Evolutionary conservation across 1,140 invertebrate genomes (phyloP), one percentile per base, ranked within the genome.

Genomic region (Bombyx mori): DNA sequence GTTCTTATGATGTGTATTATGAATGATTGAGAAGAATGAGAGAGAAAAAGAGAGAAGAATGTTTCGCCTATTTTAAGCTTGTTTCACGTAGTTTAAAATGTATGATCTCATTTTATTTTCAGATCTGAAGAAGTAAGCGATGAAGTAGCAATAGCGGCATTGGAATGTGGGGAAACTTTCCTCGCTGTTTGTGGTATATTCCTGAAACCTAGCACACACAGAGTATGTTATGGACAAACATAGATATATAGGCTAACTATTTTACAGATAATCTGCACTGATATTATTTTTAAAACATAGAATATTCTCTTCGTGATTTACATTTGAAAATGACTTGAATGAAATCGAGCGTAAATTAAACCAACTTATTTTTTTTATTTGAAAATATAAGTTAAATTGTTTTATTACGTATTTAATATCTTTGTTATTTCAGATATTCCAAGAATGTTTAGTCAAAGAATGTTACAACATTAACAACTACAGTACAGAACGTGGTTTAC

Each of bases 141-240:
- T 47, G 74, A 79, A 43, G 66, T 77, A 4, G 66, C 72, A 0
- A 67, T 76, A 26, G 68, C 80, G 6, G 80, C 82, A 43, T 62
- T 84, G 9, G 66, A 76, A 42, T 86, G 74, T 49, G 69, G 74
- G 0, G 80, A 84, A 59, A 67, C 62, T 10, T 80, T 86, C 52
- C 60, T 86, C 7, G 67, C 66, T 42, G 77, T 79, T 1, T 79
- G 82, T 55, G 82, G 82, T 0, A 71, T 79, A 60, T 86, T 81
- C 45, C 54, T 86, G 6, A 83, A 83, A 60, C 75, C 79, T 4
- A 56, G 68, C 0, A 81, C 70, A 42, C 73, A 81, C 63, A 79
- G 81, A 73, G 82, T 83, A 63, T 35, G 26, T 35, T 35, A 35
- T 35, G 26, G 2, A 1, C 26, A 35, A 35, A 35, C 26, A 35